phyloP scores from a whole-genome alignment of 2,888 invertebrate genomes.

The Alviniconcha strummeri region DNA sequence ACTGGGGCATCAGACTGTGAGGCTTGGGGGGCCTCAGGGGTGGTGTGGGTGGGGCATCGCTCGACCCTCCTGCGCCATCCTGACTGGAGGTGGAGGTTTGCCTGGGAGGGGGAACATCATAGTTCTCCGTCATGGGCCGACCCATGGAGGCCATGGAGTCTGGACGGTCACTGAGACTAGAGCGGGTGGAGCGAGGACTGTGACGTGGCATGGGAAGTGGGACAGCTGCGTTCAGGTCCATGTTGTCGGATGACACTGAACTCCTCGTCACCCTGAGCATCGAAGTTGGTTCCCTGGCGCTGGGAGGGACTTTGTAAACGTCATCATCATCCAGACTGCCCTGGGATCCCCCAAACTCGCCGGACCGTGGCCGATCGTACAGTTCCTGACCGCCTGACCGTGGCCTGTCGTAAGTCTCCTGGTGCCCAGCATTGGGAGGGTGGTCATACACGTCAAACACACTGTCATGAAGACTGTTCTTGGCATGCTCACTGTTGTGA shows the following conservation, averaged over 20 bases:
- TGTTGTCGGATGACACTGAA: conserved; percentile 25
- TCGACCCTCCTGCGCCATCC: conserved; percentile 9
- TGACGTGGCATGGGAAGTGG: conserved; percentile 52
- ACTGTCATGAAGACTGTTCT: conserved; percentile 34
- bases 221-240: conserved; percentile 14
- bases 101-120: conserved; percentile 58
- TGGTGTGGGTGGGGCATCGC: conserved; percentile 36
- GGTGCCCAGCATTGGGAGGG: conserved; percentile 43
- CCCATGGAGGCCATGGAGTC: conserved; percentile 52
- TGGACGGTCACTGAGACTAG: conserved; percentile 54
- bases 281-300: conserved; percentile 20
- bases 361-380: not conserved
- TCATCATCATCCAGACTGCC: conserved; percentile 27
- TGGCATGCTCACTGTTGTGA: not conserved
- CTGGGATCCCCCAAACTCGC: not conserved
- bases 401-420: not conserved
- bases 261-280: not conserved
- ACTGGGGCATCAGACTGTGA: conserved; percentile 45
- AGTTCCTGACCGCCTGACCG: not conserved
- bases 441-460: conserved; percentile 45
- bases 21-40: conserved; percentile 60
- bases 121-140: conserved; percentile 48
- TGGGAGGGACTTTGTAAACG: conserved; percentile 45
- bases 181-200: conserved; percentile 56
- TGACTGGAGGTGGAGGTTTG: conserved; percentile 34